A percentile compares a stretch with the other conserved stretches of the same genome.
Conservation (phyloP, 2,113 vertebrate genomes). For the Pterocles burchelli region DNA sequence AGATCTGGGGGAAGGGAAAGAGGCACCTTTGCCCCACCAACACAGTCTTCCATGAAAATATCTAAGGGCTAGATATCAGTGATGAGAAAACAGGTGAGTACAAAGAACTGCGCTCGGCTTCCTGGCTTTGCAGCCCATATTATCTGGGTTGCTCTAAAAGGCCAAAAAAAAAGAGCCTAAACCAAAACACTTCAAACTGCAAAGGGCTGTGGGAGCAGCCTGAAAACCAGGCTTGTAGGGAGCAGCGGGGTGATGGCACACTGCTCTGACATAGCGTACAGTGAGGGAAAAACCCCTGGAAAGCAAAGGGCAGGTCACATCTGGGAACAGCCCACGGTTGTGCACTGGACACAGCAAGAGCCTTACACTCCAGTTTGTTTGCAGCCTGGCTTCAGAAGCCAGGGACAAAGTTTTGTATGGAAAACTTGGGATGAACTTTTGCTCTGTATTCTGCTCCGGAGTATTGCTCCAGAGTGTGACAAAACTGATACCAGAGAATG, state of each 20-base stretch:
- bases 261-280: fast-evolving
- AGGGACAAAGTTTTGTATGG: not conserved
- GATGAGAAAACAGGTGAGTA: not conserved
- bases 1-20: not conserved
- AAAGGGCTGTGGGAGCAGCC: not conserved
- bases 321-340: fast-evolving
- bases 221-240: not conserved
- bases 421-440: not conserved
- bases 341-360: not conserved
- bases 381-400: not conserved
- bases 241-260: too few relatives aligned
- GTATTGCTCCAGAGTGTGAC: not conserved
- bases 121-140: not conserved
- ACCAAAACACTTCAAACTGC: not conserved
- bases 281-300: not conserved
- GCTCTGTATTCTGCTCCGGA: not conserved
- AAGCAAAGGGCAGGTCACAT: not conserved
- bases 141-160: not conserved
- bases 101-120: fast-evolving
- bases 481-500: not conserved
- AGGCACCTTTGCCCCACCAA: not conserved
- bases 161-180: not conserved
- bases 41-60: not conserved
- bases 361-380: fast-evolving
- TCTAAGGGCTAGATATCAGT: not conserved